Conservation (phyloP, 2,888 invertebrate species). For the Sphinx pinastri region DNA sequence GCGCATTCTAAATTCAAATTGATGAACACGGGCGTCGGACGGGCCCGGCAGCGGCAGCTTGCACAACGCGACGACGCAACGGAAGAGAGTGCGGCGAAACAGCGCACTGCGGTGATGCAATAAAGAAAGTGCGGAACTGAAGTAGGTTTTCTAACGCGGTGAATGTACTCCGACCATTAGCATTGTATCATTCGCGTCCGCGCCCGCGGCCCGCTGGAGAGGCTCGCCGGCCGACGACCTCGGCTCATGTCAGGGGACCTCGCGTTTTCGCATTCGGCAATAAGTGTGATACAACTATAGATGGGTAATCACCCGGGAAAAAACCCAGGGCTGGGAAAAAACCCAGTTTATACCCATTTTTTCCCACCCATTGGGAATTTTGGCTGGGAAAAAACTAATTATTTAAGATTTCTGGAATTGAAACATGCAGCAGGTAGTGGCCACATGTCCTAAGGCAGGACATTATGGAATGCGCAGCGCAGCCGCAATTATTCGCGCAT, state of each 20-base stretch:
- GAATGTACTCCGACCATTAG: conserved; percentile 79
- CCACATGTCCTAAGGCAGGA: too few relatives aligned
- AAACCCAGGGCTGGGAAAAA: too few relatives aligned
- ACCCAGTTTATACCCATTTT: too few relatives aligned
- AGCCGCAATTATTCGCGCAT: too few relatives aligned
- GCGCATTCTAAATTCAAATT: conserved; percentile 59
- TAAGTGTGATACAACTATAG: conserved; percentile 57
- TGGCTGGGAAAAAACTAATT: too few relatives aligned
- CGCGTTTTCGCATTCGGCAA: conserved; percentile 55
- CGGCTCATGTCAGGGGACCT: conserved; percentile 65
- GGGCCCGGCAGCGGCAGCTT: conserved; percentile 54
- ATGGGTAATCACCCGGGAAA: too few relatives aligned
- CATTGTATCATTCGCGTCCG: conserved; percentile 73
- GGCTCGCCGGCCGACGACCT: conserved; percentile 71
- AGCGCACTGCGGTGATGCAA: conserved; percentile 77
- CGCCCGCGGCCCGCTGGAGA: conserved; percentile 49
- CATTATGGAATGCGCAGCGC: too few relatives aligned
- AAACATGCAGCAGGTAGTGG: too few relatives aligned
- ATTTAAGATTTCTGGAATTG: too few relatives aligned
- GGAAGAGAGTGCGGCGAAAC: conserved; percentile 80
- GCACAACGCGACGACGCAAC: conserved; percentile 68
- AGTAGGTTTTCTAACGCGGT: conserved; percentile 81
- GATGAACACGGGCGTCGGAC: background rate
- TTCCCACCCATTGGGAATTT: too few relatives aligned
- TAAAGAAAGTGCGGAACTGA: conserved; percentile 83